phyloP scores from a whole-genome alignment of 2,888 invertebrate genomes.

The Drymonia ruficornis region DNA sequence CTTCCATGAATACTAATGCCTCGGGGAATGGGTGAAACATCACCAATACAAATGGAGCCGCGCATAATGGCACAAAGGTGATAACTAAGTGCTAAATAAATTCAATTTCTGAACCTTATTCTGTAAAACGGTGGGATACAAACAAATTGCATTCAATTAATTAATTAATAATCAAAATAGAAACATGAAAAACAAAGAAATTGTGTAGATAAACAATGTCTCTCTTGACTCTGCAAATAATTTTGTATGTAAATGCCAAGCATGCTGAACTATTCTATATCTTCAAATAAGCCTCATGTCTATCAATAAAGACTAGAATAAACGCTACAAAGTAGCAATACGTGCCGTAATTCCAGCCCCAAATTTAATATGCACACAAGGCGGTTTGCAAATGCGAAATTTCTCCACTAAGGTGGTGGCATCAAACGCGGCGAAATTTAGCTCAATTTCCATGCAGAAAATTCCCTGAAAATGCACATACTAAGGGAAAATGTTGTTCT shows the following conservation, averaged over 20 bases:
- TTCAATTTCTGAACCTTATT: constrained; percentile 23
- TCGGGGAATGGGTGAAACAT: constrained; percentile 59
- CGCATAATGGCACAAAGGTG: constrained; percentile 58
- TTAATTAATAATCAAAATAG: neutral
- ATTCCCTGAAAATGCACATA: constrained; percentile 77
- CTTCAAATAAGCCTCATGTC: neutral
- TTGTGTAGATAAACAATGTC: neutral
- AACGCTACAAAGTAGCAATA: constrained; percentile 14
- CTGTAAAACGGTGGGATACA: neutral
- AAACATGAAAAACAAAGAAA: neutral
- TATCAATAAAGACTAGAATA: neutral
- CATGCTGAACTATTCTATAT: no score
- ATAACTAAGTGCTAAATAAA: constrained; percentile 37
- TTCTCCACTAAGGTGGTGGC: constrained; percentile 40
- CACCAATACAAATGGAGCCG: constrained; percentile 66
- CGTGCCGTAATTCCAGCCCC: constrained; percentile 33
- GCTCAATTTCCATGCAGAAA: constrained; percentile 72
- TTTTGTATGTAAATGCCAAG: neutral
- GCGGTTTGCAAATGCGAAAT: constrained; percentile 51
- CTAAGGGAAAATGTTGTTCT: constrained; percentile 76
- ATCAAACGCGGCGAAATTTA: constrained; percentile 64
- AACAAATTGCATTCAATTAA: neutral
- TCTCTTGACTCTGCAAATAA: neutral
- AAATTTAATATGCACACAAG: constrained; percentile 63
- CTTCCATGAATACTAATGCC: constrained; percentile 82